Evolutionary conservation across 2,113 vertebrate genomes (phyloP), one percentile per base, ranked within the genome.

Genomic region (Rhinogobius similis): DNA sequence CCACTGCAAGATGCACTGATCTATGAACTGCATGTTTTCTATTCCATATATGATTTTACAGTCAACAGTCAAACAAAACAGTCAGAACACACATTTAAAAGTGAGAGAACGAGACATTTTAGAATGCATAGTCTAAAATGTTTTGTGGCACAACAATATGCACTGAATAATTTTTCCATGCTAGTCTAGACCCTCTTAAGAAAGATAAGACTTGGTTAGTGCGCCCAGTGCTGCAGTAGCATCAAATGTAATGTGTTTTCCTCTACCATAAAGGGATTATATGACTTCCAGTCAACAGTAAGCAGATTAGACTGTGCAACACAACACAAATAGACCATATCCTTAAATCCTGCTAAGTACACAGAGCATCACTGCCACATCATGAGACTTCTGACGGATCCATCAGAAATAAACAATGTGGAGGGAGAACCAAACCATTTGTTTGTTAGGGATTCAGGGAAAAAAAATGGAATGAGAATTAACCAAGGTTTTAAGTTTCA

Each of bases 211-310:
- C 66, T 70, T 72, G 66, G 75, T 81, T 80, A 78, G 50, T 50
- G 68, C 43, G 39, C 65, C 70, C 65, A 48, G 38, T 69, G 82
- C 63, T 76, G 70, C 71, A 74, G 69, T 77, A 75, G 72, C 43
- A 72, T 58, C 55, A 58, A 58, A 58, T 67, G 67, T 78, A 76
- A 81, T 87, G 78, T 85, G 78, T 85, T 82, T 68, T 64, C 68
- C 65, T 86, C 79, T 55, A 80, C 75, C 52, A 65, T 84, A 71
- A 90, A 90, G n/a, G 39, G 84, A 90, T 89, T 90, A 90, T 76
- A 81, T 81, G 75, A 82, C 77, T 82, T 79, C 67, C 62, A 88
- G 76, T 88, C 88, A 87, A 87, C 84, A 83, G 78, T 87, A 90
- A 90, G 18, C 67, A 87, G 84, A 88, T 87, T 89, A 88, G 75